phyloP scores from a whole-genome alignment of 2,113 vertebrate species.

The Catagonus wagneri region DNA sequence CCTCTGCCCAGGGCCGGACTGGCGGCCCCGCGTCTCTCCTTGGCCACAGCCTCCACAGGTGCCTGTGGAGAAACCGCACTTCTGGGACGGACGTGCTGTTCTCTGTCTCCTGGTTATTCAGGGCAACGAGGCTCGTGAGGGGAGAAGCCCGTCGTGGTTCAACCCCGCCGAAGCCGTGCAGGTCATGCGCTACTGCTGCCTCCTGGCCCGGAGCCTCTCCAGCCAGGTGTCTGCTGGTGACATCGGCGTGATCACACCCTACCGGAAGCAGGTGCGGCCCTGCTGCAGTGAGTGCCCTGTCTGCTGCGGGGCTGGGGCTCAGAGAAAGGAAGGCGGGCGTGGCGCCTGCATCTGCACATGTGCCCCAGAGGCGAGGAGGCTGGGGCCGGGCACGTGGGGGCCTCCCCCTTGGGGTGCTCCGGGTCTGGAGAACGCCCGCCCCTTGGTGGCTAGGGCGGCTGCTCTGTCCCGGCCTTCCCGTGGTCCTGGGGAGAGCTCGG shows the following conservation, averaged over 20 bases:
- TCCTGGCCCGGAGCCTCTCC: slow-evolving; percentile 90
- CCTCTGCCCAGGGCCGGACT: no score
- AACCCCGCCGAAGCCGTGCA: slow-evolving; percentile 96
- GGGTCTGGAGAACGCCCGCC: background rate
- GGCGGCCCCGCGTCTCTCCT: background rate
- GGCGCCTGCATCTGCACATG: background rate
- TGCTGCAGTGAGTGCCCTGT: no score
- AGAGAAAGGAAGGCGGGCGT: background rate
- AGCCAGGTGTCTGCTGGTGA: slow-evolving; percentile 87
- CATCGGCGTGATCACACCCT: slow-evolving; percentile 95
- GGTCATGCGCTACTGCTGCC: slow-evolving; percentile 95
- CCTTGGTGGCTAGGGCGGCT: background rate
- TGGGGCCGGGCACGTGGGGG: background rate
- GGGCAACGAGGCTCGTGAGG: slow-evolving; percentile 95
- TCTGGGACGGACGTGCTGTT: background rate
- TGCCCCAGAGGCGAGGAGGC: background rate
- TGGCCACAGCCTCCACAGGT: rapidly evolving
- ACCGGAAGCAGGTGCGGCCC: slow-evolving; percentile 93
- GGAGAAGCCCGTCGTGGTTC: slow-evolving; percentile 95
- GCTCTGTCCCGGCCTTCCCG: background rate
- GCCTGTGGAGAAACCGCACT: no score
- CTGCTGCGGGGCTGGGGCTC: no score
- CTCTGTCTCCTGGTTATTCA: slow-evolving; percentile 68
- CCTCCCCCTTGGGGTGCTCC: rapidly evolving
- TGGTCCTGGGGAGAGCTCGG: background rate